Evolutionary conservation across 2,888 invertebrate genomes (phyloP), one percentile per base, ranked within the genome.

Genomic region (Macropis europaea): DNA sequence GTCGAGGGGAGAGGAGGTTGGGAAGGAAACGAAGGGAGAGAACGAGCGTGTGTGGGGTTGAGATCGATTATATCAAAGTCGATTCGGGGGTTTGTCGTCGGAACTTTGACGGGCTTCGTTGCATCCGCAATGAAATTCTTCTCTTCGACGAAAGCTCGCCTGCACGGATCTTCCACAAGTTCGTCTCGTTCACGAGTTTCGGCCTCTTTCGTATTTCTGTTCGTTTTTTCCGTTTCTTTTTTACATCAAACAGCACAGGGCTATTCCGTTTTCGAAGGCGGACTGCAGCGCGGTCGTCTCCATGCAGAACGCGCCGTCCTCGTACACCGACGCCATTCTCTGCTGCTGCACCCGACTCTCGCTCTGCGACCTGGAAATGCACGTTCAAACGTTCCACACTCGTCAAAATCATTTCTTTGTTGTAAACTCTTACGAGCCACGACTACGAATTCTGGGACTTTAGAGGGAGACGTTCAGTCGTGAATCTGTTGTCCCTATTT

Each of bases 191-290:
- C n/a, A n/a, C n/a, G n/a, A n/a, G n/a, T n/a, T n/a, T n/a, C n/a
- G n/a, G n/a, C n/a, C n/a, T n/a, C n/a, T n/a, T n/a, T n/a, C 22
- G 36, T 7, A 34, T 26, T n/a, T 17, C 0, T 4, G 22, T 32
- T 15, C 28, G 13, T n/a, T 0, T 34, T 38, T 36, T 30, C 22
- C 9, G n/a, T 34, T 13, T 38, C 24, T 17, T 26, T 56, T 5
- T 89, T 88, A 89, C 89, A 89, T 89, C 67, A 89, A 71, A 45
- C 86, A 89, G 83, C 89, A 89, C 63, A 89, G 84, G 22, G 87
- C 84, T 13, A 87, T 86, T 1, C 88, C 89, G 60, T 87, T 82
- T 62, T 89, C 89, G 69, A 89, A 84, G 24, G 88, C 89, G 13
- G 88, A 86, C 60, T 88, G 87, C 32, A 89, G 82, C 11, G 84